Conservation (phyloP, 2,113 vertebrate species). For the Dinomys branickii region DNA sequence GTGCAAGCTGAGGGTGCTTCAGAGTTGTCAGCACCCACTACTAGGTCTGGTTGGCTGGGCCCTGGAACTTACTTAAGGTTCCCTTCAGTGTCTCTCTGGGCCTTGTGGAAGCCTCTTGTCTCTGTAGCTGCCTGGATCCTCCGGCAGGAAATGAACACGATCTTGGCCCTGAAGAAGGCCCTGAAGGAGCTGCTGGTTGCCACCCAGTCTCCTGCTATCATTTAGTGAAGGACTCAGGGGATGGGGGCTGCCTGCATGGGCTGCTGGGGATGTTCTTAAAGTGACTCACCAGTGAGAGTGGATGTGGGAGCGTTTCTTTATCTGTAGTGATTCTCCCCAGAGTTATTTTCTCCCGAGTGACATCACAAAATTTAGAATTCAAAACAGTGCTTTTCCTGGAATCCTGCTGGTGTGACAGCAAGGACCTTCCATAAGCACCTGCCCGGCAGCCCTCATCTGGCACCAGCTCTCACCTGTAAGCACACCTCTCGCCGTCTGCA, state of each 20-base stretch:
- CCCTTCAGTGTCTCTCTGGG: not conserved
- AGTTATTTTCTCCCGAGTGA: slow-evolving; percentile 50
- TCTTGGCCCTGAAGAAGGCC: not conserved
- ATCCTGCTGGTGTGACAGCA: not conserved
- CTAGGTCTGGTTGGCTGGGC: accelerated
- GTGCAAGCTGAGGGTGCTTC: not conserved
- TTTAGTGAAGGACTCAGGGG: not conserved
- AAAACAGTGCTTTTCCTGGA: slow-evolving; percentile 22
- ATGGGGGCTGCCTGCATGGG: not conserved
- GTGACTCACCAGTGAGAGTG: not conserved
- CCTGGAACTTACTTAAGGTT: too few relatives aligned
- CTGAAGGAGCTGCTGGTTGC: not conserved
- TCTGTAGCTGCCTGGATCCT: not conserved
- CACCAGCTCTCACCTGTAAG: not conserved
- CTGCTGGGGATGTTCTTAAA: not conserved
- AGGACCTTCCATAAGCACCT: not conserved
- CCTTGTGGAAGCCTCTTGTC: not conserved
- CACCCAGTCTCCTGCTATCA: not conserved
- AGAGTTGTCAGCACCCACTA: not conserved
- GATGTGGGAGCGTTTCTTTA: slow-evolving; percentile 8
- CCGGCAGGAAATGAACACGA: not conserved
- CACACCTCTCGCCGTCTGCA: not conserved
- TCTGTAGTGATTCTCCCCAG: not conserved
- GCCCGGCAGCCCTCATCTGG: not conserved
- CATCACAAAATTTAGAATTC: slow-evolving; percentile 35